Evolutionary conservation across 2,888 invertebrate species (phyloP).

Genomic region (Drosophila leonis): DNA sequence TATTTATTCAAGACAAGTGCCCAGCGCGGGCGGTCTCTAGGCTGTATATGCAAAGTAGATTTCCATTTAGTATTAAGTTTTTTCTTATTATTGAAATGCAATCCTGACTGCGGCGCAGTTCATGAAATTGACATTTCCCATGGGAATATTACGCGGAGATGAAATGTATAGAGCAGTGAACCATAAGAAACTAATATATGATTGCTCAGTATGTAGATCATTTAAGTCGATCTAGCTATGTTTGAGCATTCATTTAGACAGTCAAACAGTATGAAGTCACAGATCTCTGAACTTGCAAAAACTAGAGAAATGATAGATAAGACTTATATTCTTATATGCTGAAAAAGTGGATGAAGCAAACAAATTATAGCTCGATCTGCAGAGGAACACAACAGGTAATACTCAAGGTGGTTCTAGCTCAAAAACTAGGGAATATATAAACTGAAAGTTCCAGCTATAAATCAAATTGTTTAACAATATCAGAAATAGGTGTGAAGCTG

Average conservation of each 20-base stretch:
- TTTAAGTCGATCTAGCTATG: neutral
- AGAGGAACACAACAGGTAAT: neutral
- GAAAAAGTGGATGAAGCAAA: neutral
- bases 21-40: constrained; percentile 10
- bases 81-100: constrained; percentile 16
- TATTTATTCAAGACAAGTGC: constrained; percentile 72
- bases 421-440: too few species aligned
- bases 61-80: neutral
- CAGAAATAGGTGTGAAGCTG: too few species aligned
- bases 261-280: neutral
- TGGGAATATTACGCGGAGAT: neutral
- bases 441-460: too few species aligned
- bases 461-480: too few species aligned
- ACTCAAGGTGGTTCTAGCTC: too few species aligned
- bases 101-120: constrained; percentile 16
- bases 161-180: neutral
- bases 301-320: too few species aligned
- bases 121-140: constrained; percentile 8
- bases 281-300: neutral
- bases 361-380: too few species aligned
- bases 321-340: neutral
- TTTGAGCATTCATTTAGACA: neutral
- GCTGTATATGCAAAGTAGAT: constrained; percentile 14
- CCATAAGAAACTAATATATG: neutral
- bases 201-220: neutral